phyloP scores from a whole-genome alignment of 2,797 vertebrate genomes.

The Dallia pectoralis region DNA sequence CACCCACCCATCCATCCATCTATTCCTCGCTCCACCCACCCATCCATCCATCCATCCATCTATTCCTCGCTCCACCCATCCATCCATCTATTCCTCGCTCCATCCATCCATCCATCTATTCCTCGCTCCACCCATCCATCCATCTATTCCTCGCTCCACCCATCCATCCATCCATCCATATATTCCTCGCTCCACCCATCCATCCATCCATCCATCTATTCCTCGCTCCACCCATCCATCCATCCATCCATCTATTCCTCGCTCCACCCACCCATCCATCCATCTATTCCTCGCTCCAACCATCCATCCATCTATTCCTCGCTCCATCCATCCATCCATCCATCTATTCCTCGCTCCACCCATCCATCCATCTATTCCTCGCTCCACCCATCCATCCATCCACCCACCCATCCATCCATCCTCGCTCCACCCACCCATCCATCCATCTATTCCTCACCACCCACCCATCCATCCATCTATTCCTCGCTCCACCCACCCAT shows the following conservation, averaged over 20 bases:
- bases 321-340: conserved; percentile 2
- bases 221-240: no score
- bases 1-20: conserved; percentile 22
- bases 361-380: conserved; percentile 32
- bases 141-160: no score
- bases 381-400: conserved; percentile 24
- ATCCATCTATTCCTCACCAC: no score
- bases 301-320: conserved; percentile 16
- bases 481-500: background rate
- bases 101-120: no score
- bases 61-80: no score
- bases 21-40: no score
- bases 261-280: conserved; percentile 27
- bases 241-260: no score
- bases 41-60: conserved; percentile 28
- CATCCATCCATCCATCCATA: conserved; percentile 24
- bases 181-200: no score
- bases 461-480: conserved; percentile 22
- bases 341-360: no score
- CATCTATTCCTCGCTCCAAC: no score
- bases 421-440: conserved; percentile 24
- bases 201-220: conserved; percentile 28
- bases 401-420: no score
- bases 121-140: conserved; percentile 26
- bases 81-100: conserved; percentile 1